Conservation (phyloP, 2,888 invertebrate genomes). For the Aspidiotus destructor region DNA sequence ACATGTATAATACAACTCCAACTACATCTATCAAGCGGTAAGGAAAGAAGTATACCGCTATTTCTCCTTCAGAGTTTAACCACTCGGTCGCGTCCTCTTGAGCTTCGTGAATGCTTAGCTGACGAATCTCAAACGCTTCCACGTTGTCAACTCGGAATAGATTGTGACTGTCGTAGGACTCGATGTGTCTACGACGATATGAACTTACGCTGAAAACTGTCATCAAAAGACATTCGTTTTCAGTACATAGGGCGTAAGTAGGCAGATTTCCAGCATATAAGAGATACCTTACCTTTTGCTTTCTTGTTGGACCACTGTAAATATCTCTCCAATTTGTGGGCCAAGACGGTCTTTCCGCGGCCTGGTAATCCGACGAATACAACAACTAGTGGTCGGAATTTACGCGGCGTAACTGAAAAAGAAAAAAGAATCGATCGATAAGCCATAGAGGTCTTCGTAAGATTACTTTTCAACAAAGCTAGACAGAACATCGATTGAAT, state of each 20-base stretch:
- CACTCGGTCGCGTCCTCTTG: conserved; percentile 76
- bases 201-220: conserved; percentile 88
- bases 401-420: conserved; percentile 45
- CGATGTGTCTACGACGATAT: conserved; percentile 73
- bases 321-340: conserved; percentile 74
- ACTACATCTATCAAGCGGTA: too few species aligned
- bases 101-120: conserved; percentile 71
- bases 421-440: conserved; percentile 4
- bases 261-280: neutral
- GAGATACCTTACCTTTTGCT: conserved; percentile 57
- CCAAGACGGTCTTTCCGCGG: conserved; percentile 83
- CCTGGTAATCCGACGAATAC: conserved; percentile 86
- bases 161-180: conserved; percentile 72
- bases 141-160: conserved; percentile 78
- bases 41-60: conserved; percentile 51
- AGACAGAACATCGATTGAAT: too few species aligned
- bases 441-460: too few species aligned
- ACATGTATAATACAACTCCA: neutral
- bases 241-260: neutral
- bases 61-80: conserved; percentile 65
- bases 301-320: conserved; percentile 84
- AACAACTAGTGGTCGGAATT: conserved; percentile 65
- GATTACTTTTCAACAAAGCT: too few species aligned
- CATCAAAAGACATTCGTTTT: conserved; percentile 38
- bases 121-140: conserved; percentile 69